Evolutionary conservation across 2,888 invertebrate species (phyloP).

Genomic region (Spodoptera exigua): DNA sequence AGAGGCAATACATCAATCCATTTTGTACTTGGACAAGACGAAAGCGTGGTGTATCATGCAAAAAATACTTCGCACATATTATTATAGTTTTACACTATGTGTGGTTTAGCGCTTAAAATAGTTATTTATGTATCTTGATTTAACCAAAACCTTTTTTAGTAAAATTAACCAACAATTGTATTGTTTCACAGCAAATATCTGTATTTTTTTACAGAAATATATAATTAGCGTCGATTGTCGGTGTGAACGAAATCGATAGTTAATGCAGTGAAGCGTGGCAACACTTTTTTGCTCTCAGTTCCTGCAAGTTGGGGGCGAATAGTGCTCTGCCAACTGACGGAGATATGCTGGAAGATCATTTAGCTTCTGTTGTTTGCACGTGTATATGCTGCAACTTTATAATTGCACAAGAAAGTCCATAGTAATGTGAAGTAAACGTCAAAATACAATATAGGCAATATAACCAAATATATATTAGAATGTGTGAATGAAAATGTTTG

Average conservation of each 20-base stretch:
- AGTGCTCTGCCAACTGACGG: conserved; percentile 10
- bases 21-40: too few species aligned
- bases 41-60: too few species aligned
- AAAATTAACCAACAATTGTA: conserved; percentile 25
- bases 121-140: not conserved
- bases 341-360: conserved; percentile 6
- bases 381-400: not conserved
- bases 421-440: too few species aligned
- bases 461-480: not conserved
- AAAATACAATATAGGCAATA: not conserved
- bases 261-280: conserved; percentile 72
- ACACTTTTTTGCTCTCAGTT: conserved; percentile 68
- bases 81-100: too few species aligned
- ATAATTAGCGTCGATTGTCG: conserved; percentile 54
- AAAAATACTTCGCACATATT: too few species aligned
- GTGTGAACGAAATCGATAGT: conserved; percentile 80
- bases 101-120: not conserved
- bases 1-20: too few species aligned
- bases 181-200: conserved; percentile 35
- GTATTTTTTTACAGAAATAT: conserved; percentile 32
- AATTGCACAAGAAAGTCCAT: too few species aligned
- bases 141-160: not conserved
- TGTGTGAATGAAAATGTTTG: too few species aligned
- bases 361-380: not conserved
- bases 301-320: conserved; percentile 41